Conservation (phyloP, 2,888 invertebrate genomes). For the Drosophila quasianomalipes region DNA sequence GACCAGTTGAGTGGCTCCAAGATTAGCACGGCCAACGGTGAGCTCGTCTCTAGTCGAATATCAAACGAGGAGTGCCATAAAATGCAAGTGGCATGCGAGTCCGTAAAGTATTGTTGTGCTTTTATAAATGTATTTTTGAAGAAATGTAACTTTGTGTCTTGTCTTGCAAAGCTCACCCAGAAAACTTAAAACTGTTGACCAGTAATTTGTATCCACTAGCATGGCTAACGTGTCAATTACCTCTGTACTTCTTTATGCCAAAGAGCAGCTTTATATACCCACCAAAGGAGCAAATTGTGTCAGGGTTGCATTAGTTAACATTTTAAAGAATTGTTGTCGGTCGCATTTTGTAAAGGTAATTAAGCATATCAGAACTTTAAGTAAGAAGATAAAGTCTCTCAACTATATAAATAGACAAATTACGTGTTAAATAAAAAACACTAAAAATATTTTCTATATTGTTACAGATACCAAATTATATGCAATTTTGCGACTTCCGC, state of each 20-base stretch:
- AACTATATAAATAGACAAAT: not conserved
- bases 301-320: conserved; percentile 14
- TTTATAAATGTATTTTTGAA: not conserved
- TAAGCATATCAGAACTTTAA: not conserved
- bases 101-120: conserved; percentile 57
- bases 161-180: conserved; percentile 46
- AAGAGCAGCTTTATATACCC: conserved; percentile 28
- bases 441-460: not conserved
- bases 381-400: not conserved
- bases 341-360: not conserved
- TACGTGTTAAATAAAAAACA: not conserved
- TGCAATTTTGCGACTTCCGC: not conserved
- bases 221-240: conserved; percentile 13
- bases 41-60: conserved; percentile 31
- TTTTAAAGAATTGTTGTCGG: not conserved
- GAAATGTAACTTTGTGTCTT: not conserved
- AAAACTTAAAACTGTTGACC: conserved; percentile 62
- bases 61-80: conserved; percentile 63
- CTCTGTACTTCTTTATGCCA: conserved; percentile 1
- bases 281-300: not conserved
- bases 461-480: not conserved
- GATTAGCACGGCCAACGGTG: conserved; percentile 34
- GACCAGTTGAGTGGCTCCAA: conserved; percentile 54
- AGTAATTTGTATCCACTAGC: conserved; percentile 38
- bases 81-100: conserved; percentile 60